Conservation (phyloP, 2,888 invertebrate species). For the Cordilura impudica region DNA sequence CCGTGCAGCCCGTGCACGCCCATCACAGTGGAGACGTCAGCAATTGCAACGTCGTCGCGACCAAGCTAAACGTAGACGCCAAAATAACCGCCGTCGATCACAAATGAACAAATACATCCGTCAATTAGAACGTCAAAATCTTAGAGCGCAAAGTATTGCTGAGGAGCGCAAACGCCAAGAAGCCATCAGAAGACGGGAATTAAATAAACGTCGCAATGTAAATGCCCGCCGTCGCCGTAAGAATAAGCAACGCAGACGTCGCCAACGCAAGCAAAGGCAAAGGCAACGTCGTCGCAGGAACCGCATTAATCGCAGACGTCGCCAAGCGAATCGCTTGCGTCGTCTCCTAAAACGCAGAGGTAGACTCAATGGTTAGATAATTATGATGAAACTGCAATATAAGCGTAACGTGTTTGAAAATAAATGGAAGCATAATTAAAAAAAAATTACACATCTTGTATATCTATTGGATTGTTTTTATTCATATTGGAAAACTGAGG, state of each 20-base stretch:
- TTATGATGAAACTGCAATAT: neutral
- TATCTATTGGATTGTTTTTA: neutral
- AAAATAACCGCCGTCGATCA: neutral
- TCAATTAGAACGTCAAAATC: neutral
- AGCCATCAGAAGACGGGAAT: neutral
- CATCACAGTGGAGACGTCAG: slow-evolving; percentile 42
- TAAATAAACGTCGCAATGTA: neutral
- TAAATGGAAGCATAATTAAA: slow-evolving; percentile 15
- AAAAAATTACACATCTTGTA: neutral
- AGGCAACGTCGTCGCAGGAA: slow-evolving; percentile 61
- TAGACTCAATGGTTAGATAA: slow-evolving; percentile 20
- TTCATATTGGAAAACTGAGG: too few species aligned
- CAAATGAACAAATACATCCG: too few species aligned
- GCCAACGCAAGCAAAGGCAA: slow-evolving; percentile 57
- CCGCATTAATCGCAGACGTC: slow-evolving; percentile 39
- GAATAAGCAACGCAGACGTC: neutral
- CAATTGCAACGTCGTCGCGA: too few species aligned
- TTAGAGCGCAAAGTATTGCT: neutral
- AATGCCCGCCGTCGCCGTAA: neutral
- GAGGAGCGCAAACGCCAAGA: neutral
- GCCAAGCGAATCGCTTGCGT: slow-evolving; percentile 62
- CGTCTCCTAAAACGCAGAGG: slow-evolving; percentile 60
- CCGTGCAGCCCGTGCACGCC: slow-evolving; percentile 44
- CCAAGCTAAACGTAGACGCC: slow-evolving; percentile 54
- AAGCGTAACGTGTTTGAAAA: neutral